Evolutionary conservation across 2,797 vertebrate species (phyloP), one percentile per base, ranked within the genome.

Genomic region (Pygocentrus nattereri): DNA sequence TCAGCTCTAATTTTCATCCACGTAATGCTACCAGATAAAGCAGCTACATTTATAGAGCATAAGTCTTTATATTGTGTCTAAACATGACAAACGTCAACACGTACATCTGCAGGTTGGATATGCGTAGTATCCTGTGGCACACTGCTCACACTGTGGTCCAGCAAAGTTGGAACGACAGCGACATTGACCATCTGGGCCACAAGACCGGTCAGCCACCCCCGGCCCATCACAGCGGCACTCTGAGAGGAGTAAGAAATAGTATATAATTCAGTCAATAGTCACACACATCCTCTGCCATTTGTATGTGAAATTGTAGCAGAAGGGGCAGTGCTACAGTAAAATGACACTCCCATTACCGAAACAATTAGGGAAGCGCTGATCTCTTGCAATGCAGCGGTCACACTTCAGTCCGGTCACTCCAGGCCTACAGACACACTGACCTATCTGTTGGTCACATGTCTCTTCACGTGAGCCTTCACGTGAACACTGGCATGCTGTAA

Each of bases 401-500:
- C 97, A 98, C 68, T 10, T 85, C 80, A 70, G 93, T 15, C 97
- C 97, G 0, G 89, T 89, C 76, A 97, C 54, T 0, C 95, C 95
- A 0, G 82, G 90, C 7, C 84, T 90, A 88, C 97, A 98, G 18
- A 90, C 78, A 23, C 97, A 97, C 87, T 97, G 96, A 27, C 97
- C 96, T 0, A 92, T 93, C 10, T 80, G 4, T 0, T 88, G 88
- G 86, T 94, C 91, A 84, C 97, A 98, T 0, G 19, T 47, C 1
- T 23, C 27, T 0, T 92, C 91, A 64, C 91, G 93, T 6, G 96
- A 96, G 74, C 96, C 96, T 0, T 90, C 83, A 0, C 38, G 73
- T 1, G 94, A 96, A 85, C 97, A 98, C 84, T 86, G 90, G 81
- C 97, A 98, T 68, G 88, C 97, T 98, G 87, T 0, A 79, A 78